A percentile compares a stretch with the other conserved stretches of the same genome.
phyloP scores from a whole-genome alignment of 2,797 vertebrate species.

The Centropyge bicolor region DNA sequence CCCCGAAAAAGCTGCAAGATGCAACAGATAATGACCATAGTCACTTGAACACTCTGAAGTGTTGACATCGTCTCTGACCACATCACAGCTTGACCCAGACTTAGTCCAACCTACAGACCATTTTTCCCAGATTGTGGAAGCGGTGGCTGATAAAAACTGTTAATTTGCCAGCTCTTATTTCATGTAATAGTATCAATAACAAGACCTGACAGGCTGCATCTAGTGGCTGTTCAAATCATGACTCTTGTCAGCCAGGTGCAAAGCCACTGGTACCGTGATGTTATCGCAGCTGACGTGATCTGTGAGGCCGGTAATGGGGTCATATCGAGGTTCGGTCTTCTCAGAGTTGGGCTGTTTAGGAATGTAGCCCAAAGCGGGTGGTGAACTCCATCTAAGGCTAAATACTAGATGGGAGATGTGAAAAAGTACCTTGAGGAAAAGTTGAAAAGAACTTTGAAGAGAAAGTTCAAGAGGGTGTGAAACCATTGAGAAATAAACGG shows the following conservation, averaged over 20 bases:
- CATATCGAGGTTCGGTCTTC: no score
- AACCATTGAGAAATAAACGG: no score
- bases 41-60: conserved; percentile 10
- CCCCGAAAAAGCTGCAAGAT: neutral
- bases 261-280: no score
- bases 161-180: neutral
- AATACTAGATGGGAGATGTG: no score
- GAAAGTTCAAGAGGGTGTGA: no score
- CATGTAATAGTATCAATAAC: neutral
- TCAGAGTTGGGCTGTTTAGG: no score
- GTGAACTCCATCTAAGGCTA: no score
- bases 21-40: conserved; percentile 5
- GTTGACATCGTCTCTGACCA: neutral
- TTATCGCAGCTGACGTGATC: no score
- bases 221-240: neutral
- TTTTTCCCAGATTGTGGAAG: neutral
- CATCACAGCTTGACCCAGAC: neutral
- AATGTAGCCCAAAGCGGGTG: no score
- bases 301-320: no score
- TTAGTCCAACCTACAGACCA: neutral
- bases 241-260: neutral
- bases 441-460: no score
- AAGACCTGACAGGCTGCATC: neutral
- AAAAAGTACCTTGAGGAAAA: no score
- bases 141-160: neutral